Percentiles rank a stretch among this genome's conserved stretches.
Evolutionary conservation across 2,888 invertebrate genomes (phyloP).

Genomic region (Lasioglossum marginatum): DNA sequence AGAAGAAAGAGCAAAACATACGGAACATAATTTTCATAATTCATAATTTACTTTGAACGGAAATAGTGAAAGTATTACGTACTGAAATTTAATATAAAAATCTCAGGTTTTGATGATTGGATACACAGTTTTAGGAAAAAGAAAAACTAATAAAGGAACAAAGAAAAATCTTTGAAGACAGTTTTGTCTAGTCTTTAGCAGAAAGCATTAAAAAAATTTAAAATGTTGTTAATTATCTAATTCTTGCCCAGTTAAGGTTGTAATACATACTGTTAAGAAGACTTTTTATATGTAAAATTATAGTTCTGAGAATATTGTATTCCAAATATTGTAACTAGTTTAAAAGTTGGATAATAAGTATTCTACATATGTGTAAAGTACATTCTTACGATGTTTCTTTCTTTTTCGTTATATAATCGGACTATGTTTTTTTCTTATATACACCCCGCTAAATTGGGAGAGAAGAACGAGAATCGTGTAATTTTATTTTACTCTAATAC

Average conservation of each 20-base stretch:
- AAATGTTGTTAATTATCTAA: conserved; percentile 61
- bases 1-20: conserved; percentile 7
- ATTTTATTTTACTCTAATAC: conserved; percentile 52
- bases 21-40: conserved; percentile 19
- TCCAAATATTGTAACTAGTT: conserved; percentile 65
- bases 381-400: conserved; percentile 39
- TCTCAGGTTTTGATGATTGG: conserved; percentile 59
- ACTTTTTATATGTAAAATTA: conserved; percentile 73
- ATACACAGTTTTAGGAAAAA: conserved; percentile 41
- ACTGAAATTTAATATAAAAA: conserved; percentile 54
- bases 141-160: conserved; percentile 28
- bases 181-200: conserved; percentile 60
- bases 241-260: conserved; percentile 69
- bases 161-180: conserved; percentile 50
- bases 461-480: conserved; percentile 33
- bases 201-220: conserved; percentile 50
- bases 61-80: conserved; percentile 42
- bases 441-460: conserved; percentile 20
- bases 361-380: conserved; percentile 48
- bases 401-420: conserved; percentile 25
- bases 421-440: conserved; percentile 11
- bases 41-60: conserved; percentile 23
- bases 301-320: conserved; percentile 65
- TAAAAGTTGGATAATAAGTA: conserved; percentile 63
- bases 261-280: conserved; percentile 69